These are phyloP conservation scores for Muscicapa striata DNA, from an alignment of 2,797 vertebrate species.

Conservation along the genomic window DNA sequence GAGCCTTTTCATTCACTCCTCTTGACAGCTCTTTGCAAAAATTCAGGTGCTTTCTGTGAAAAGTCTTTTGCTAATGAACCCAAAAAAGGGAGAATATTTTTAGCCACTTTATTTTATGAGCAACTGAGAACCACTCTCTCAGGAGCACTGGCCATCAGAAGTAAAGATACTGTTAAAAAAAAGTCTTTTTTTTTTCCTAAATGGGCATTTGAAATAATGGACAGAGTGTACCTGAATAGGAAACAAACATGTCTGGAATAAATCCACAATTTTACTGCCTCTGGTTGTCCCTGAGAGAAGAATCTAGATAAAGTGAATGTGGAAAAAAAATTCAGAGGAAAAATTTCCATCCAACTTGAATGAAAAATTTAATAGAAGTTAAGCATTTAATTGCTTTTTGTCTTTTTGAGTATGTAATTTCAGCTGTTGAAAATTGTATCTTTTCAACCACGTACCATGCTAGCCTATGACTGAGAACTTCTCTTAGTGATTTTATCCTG, in stretches of 20 bases:
- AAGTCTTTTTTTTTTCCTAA: neutral
- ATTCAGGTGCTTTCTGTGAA: neutral
- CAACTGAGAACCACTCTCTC: neutral
- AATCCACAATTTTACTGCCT: neutral
- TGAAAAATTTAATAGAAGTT: neutral
- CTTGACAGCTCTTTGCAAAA: neutral
- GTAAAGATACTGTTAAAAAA: neutral
- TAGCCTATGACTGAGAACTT: constrained; percentile 9
- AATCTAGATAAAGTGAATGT: neutral
- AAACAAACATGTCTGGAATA: neutral
- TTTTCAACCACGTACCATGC: neutral
- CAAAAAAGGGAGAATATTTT: neutral
- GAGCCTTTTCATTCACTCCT: neutral
- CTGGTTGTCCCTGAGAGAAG: neutral
- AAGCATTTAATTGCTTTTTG: neutral
- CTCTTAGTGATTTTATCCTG: constrained; percentile 37
- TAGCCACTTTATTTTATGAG: neutral
- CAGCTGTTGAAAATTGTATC: neutral
- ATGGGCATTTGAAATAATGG: neutral
- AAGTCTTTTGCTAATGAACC: neutral
- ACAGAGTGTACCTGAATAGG: neutral
- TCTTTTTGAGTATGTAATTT: neutral
- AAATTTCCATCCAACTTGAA: neutral
- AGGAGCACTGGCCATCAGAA: neutral
- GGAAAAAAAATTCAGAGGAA: neutral